These are phyloP conservation scores for Ostrea edulis DNA, from an alignment of 1,140 invertebrate species.

Conservation along the genomic window DNA sequence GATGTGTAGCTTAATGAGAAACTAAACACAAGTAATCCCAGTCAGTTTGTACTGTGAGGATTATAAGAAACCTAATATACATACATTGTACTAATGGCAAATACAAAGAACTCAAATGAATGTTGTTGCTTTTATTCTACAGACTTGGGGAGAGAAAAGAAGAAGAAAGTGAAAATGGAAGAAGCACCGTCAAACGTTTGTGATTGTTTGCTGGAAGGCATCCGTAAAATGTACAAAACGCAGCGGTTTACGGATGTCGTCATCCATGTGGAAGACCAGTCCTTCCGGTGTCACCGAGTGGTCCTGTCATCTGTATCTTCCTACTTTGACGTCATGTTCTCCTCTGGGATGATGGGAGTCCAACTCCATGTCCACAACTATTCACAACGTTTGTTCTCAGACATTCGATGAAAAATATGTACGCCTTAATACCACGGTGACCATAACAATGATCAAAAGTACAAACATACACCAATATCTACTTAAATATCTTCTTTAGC, in stretches of 20 bases:
- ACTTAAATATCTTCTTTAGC: too few species aligned
- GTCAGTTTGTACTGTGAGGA: too few species aligned
- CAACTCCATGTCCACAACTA: constrained; percentile 39
- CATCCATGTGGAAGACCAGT: constrained; percentile 46
- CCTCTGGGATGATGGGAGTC: constrained; percentile 54
- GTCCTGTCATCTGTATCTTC: constrained; percentile 51
- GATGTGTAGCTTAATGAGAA: too few species aligned
- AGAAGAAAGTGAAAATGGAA: background rate
- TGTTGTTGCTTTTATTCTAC: too few species aligned
- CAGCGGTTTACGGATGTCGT: constrained; percentile 51
- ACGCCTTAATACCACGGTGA: too few species aligned
- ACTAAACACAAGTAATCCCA: too few species aligned
- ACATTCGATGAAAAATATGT: constrained; percentile 39
- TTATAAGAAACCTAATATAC: too few species aligned
- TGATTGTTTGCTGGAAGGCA: constrained; percentile 21
- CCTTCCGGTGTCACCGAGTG: constrained; percentile 54
- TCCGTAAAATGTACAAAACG: constrained; percentile 44
- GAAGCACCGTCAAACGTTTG: background rate
- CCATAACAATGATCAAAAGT: too few species aligned
- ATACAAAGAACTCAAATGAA: too few species aligned
- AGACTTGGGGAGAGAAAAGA: too few species aligned
- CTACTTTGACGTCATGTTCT: constrained; percentile 60
- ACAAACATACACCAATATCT: too few species aligned
- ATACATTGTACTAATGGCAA: too few species aligned
- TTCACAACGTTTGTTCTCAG: constrained; percentile 45